Conservation (phyloP, 1,140 invertebrate species). For the Carposina sasakii region DNA sequence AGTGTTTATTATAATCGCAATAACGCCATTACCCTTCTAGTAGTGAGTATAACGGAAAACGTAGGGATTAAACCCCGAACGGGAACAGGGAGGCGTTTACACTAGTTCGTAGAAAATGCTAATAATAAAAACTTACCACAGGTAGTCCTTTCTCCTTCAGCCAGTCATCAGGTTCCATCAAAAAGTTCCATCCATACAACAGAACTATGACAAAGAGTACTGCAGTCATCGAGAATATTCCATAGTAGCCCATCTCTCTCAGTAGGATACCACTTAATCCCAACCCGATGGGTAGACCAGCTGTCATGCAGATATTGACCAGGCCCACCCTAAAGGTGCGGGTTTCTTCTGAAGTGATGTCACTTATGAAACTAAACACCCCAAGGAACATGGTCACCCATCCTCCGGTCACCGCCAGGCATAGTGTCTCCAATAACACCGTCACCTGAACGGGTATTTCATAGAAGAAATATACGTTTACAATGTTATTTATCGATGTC, state of each 20-base stretch:
- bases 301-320: constrained; percentile 85
- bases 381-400: constrained; percentile 92
- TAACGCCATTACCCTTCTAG: no score
- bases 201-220: constrained; percentile 80
- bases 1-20: no score
- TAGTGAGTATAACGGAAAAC: no score
- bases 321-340: constrained; percentile 87
- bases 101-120: no score
- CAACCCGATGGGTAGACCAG: constrained; percentile 84
- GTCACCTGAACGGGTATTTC: constrained; percentile 84
- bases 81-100: no score
- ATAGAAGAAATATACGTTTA: constrained; percentile 85
- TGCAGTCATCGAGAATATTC: constrained; percentile 81
- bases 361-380: constrained; percentile 91
- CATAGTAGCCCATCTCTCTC: constrained; percentile 83
- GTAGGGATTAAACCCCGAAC: no score
- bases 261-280: constrained; percentile 80
- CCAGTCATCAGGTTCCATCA: constrained; percentile 74
- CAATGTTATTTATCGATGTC: constrained; percentile 81
- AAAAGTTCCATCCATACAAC: constrained; percentile 77
- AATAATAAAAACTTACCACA: constrained; percentile 54
- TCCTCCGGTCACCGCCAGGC: constrained; percentile 84
- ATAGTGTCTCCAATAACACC: constrained; percentile 76
- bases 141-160: constrained; percentile 44
- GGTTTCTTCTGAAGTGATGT: constrained; percentile 84